Percentiles rank a stretch among this genome's conserved stretches.
Evolutionary conservation across 2,797 vertebrate genomes (phyloP).

Genomic region (Typhlichthys eigenmanni): DNA sequence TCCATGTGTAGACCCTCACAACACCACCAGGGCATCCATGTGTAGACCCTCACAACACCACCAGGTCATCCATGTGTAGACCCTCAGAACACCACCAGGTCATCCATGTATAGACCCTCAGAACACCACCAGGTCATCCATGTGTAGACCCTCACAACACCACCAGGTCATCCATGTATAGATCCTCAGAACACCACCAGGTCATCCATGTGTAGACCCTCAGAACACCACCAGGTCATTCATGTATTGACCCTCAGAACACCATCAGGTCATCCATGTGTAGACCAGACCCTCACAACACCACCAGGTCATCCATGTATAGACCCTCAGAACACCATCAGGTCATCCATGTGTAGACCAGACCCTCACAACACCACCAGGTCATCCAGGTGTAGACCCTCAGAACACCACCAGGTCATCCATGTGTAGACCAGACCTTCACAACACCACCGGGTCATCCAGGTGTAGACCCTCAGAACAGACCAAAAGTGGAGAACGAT

Average conservation of each 20-base stretch:
- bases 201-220: background rate
- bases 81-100: slow-evolving; percentile 60
- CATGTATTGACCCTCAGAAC: background rate
- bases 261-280: background rate
- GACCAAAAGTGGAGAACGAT: background rate
- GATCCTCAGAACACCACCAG: background rate
- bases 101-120: slow-evolving; percentile 21
- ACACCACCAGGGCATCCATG: slow-evolving; percentile 80
- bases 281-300: background rate
- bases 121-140: background rate
- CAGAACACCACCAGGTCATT: background rate
- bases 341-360: too few relatives aligned
- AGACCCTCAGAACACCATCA: too few relatives aligned
- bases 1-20: slow-evolving; percentile 49
- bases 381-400: too few relatives aligned
- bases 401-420: background rate
- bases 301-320: too few relatives aligned
- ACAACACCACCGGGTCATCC: background rate
- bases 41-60: slow-evolving; percentile 76
- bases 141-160: background rate
- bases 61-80: background rate
- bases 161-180: background rate
- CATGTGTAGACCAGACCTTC: background rate
- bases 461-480: background rate
- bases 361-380: too few relatives aligned